phyloP scores from a whole-genome alignment of 23 tunicate species.

The Ciona savignyi region DNA sequence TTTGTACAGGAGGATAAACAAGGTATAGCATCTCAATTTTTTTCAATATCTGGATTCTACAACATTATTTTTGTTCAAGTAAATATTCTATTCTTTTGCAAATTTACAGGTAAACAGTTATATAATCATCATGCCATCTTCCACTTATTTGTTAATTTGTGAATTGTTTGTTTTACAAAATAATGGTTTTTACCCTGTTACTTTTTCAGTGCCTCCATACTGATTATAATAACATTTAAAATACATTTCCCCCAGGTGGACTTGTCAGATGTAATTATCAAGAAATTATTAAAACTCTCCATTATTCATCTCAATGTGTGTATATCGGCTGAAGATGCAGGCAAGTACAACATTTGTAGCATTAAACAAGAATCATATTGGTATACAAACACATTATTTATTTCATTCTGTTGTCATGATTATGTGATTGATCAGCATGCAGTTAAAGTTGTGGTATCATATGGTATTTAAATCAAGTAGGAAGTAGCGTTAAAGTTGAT shows the following conservation, averaged over 20 bases:
- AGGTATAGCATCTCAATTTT: conserved; percentile 14
- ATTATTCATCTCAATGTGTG: conserved; percentile 55
- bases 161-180: too few relatives aligned
- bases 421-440: too few relatives aligned
- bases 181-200: too few relatives aligned
- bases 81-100: not conserved
- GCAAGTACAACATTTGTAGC: conserved; percentile 6
- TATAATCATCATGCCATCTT: not conserved
- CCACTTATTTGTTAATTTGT: too few relatives aligned
- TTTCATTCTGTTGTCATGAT: not conserved
- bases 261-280: conserved; percentile 52
- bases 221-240: too few relatives aligned
- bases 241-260: too few relatives aligned
- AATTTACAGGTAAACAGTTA: too few relatives aligned
- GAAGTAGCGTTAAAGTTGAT: too few relatives aligned
- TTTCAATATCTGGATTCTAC: not conserved
- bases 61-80: not conserved
- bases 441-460: too few relatives aligned
- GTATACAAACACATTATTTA: not conserved
- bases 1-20: conserved; percentile 58
- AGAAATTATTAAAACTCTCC: conserved; percentile 44
- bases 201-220: too few relatives aligned
- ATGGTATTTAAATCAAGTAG: too few relatives aligned
- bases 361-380: too few relatives aligned
- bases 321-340: conserved; percentile 36